phyloP scores from a whole-genome alignment of 2,113 vertebrate genomes.

The Carassius carassius region DNA sequence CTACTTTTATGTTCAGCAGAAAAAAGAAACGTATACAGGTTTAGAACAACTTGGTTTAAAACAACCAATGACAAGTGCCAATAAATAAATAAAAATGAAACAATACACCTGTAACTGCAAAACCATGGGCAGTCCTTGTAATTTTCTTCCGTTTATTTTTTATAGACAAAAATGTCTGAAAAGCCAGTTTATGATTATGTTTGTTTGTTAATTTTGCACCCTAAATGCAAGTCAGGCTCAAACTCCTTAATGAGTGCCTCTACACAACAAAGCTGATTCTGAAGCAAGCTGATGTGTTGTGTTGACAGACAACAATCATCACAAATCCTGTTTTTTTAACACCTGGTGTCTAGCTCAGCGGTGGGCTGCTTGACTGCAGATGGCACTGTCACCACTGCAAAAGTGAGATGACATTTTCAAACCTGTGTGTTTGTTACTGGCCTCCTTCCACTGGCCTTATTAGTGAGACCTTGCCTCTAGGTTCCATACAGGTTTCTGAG shows the following conservation, averaged over 20 bases:
- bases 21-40: too few relatives aligned
- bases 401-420: constrained; percentile 38
- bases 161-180: background rate
- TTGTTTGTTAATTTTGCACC: background rate
- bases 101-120: background rate
- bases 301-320: constrained; percentile 12
- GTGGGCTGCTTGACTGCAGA: background rate
- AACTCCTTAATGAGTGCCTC: background rate
- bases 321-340: background rate
- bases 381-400: background rate
- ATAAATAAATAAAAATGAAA: too few relatives aligned
- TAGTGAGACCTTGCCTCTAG: constrained; percentile 72
- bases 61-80: too few relatives aligned
- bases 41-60: too few relatives aligned
- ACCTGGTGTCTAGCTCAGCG: background rate
- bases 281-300: background rate
- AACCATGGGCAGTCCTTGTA: background rate
- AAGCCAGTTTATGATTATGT: background rate
- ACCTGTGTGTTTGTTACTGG: constrained; percentile 39
- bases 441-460: constrained; percentile 68
- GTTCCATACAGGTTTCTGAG: constrained; percentile 63
- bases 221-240: background rate
- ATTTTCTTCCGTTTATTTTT: background rate
- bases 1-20: too few relatives aligned
- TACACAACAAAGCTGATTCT: background rate